Evolutionary conservation across 2,888 invertebrate species (phyloP).

Genomic region (Andrena bucephala): DNA sequence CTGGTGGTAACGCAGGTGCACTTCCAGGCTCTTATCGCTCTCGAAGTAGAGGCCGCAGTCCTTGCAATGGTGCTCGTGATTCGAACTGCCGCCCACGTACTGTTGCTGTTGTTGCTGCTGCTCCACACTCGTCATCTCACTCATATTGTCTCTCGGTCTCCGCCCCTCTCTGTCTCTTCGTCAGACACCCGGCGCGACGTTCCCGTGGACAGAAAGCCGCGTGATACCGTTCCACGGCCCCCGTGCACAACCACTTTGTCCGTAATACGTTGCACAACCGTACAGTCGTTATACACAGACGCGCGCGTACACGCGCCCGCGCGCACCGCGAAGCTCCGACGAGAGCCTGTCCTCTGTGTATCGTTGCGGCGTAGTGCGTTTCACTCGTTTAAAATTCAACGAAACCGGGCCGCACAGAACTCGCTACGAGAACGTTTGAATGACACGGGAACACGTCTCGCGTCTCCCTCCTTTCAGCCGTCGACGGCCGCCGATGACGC

Average conservation of each 20-base stretch:
- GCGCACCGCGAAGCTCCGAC: slow-evolving; percentile 48
- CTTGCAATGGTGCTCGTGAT: slow-evolving; percentile 89
- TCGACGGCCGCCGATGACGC: slow-evolving; percentile 45
- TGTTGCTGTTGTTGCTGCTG: slow-evolving; percentile 87
- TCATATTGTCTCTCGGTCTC: slow-evolving; percentile 78
- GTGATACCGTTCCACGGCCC: background rate
- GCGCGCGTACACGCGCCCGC: slow-evolving; percentile 56
- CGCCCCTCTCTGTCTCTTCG: slow-evolving; percentile 20
- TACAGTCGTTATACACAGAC: slow-evolving; percentile 13
- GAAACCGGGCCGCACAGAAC: background rate
- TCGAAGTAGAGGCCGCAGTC: slow-evolving; percentile 92
- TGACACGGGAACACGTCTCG: slow-evolving; percentile 24
- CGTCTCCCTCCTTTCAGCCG: slow-evolving; percentile 52
- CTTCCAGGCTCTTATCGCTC: slow-evolving; percentile 91
- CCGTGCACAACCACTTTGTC: slow-evolving; percentile 24
- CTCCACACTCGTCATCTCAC: slow-evolving; percentile 82
- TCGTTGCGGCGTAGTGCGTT: slow-evolving; percentile 3
- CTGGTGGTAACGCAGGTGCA: slow-evolving; percentile 92
- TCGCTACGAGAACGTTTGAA: slow-evolving; percentile 20
- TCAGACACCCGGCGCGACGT: background rate
- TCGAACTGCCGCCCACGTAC: slow-evolving; percentile 80
- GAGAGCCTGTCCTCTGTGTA: slow-evolving; percentile 34
- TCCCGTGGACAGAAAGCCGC: slow-evolving; percentile 16
- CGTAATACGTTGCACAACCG: slow-evolving; percentile 16
- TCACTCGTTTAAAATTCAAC: slow-evolving; percentile 15